A percentile compares a stretch with the other conserved stretches of the same genome.
Evolutionary conservation across 2,113 vertebrate species (phyloP).

Genomic region (Aplodontia rufa): DNA sequence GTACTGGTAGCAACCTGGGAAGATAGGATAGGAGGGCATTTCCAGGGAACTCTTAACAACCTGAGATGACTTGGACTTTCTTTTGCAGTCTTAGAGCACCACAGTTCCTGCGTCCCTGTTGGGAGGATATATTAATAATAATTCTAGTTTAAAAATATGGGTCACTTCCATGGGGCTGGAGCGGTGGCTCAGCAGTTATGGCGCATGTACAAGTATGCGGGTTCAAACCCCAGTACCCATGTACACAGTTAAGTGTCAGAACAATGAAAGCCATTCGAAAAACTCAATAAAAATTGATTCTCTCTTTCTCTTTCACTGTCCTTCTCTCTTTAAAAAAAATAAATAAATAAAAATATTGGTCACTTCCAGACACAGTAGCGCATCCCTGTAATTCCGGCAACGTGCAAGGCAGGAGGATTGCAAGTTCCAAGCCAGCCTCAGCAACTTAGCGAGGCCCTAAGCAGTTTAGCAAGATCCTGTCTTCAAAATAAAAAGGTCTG

Average conservation of each 20-base stretch:
- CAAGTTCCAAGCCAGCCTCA: not conserved
- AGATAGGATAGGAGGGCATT: not conserved
- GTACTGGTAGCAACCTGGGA: not conserved
- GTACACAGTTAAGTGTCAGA: too few species aligned
- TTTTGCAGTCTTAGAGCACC: slow-evolving; percentile 13
- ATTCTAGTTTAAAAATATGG: slow-evolving; percentile 13
- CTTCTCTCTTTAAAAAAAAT: too few species aligned
- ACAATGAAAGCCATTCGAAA: too few species aligned
- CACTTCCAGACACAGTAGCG: not conserved
- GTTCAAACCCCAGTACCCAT: too few species aligned
- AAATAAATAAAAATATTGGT: slow-evolving; percentile 19
- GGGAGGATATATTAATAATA: slow-evolving; percentile 14
- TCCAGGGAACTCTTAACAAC: not conserved
- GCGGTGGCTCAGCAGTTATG: too few species aligned
- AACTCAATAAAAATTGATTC: too few species aligned
- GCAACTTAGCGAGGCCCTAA: not conserved
- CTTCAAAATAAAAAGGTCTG: not conserved
- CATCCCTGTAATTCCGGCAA: not conserved
- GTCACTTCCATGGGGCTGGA: too few species aligned
- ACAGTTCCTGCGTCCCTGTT: not conserved
- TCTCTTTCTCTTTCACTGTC: too few species aligned
- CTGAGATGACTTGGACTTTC: not conserved
- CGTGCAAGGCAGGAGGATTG: not conserved
- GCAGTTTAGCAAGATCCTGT: too few species aligned
- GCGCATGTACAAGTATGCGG: too few species aligned